phyloP scores from a whole-genome alignment of 2,888 invertebrate species.

The Nasonia oneida region DNA sequence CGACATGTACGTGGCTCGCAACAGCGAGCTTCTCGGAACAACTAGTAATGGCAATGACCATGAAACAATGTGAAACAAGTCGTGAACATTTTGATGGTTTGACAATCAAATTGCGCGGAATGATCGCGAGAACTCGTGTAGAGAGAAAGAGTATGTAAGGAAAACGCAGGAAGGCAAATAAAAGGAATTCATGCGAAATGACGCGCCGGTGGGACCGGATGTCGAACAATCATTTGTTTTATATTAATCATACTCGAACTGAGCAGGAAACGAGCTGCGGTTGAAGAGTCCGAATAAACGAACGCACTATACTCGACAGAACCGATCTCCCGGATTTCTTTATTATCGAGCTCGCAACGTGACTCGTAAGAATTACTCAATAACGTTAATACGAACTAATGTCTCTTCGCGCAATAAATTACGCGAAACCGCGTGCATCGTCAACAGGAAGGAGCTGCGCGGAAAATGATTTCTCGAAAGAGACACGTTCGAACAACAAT shows the following conservation, averaged over 20 bases:
- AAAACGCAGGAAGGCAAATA: constrained; percentile 65
- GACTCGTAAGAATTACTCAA: background rate
- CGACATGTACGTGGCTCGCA: background rate
- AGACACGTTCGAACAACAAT: background rate
- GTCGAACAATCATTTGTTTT: constrained; percentile 78
- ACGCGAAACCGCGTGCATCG: background rate
- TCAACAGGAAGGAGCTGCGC: background rate
- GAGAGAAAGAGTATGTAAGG: constrained; percentile 66
- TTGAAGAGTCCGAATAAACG: constrained; percentile 58
- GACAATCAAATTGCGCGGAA: constrained; percentile 76
- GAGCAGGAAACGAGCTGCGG: constrained; percentile 72
- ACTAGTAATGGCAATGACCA: constrained; percentile 61
- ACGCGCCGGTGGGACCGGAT: constrained; percentile 76
- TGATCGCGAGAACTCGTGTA: constrained; percentile 63
- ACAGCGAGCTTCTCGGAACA: constrained; percentile 43
- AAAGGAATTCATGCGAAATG: constrained; percentile 66
- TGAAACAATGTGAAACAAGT: constrained; percentile 78
- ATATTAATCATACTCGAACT: constrained; percentile 76
- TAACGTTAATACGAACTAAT: background rate
- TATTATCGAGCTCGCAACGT: background rate
- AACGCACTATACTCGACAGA: constrained; percentile 3
- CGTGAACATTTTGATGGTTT: constrained; percentile 63
- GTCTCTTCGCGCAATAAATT: background rate
- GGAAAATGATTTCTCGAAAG: background rate
- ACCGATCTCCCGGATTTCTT: constrained; percentile 38